A percentile compares a stretch with the other conserved stretches of the same genome.
Evolutionary conservation across 64 coral and sea anemone species (phyloP).

Genomic region (Montipora cactus): DNA sequence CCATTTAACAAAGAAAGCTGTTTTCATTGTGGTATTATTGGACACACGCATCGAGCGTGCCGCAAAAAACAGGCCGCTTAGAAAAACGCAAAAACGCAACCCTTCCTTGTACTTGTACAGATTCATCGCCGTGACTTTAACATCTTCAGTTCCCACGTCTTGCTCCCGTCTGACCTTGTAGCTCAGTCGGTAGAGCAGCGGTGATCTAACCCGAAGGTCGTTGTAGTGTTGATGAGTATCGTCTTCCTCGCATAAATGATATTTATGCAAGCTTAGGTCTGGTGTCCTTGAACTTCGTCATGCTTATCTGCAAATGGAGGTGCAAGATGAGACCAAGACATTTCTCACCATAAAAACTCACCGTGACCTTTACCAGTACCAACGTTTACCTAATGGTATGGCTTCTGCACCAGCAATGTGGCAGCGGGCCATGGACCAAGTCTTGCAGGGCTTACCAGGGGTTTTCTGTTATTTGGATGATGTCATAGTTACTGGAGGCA

Average conservation of each 20-base stretch:
- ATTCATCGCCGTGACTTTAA: too few species aligned
- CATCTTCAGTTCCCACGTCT: too few species aligned
- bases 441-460: background rate
- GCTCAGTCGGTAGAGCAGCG: too few species aligned
- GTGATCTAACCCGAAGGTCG: too few species aligned
- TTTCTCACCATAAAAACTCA: conserved; percentile 28
- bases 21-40: too few species aligned
- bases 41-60: too few species aligned
- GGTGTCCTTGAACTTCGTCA: background rate
- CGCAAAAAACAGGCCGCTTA: too few species aligned
- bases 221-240: conserved; percentile 24
- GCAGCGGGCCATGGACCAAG: conserved; percentile 50
- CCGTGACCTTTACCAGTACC: conserved; percentile 6
- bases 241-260: conserved; percentile 22
- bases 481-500: background rate
- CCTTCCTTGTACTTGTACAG: too few species aligned
- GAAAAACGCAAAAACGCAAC: too few species aligned
- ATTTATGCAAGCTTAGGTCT: conserved; percentile 38
- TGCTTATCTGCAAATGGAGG: conserved; percentile 47
- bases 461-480: conserved; percentile 42
- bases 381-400: conserved; percentile 18
- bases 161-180: too few species aligned
- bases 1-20: too few species aligned
- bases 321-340: conserved; percentile 5
- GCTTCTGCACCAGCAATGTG: conserved; percentile 42